phyloP scores from a whole-genome alignment of 2,797 vertebrate genomes.

The Kryptolebias ocellatus region DNA sequence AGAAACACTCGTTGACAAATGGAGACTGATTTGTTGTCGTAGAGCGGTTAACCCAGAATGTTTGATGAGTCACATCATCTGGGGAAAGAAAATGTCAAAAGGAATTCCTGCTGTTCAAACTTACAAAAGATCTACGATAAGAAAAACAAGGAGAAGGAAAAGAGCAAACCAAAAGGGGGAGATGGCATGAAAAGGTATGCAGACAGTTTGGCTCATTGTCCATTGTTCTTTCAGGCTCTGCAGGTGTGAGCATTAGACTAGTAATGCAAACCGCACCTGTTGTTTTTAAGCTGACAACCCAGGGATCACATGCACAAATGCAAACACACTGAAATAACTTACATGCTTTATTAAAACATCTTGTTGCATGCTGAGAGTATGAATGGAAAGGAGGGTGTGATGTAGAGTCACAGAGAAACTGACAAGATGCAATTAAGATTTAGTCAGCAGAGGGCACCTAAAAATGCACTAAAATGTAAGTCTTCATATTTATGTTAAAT shows the following conservation, averaged over 20 bases:
- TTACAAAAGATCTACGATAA: constrained; percentile 17
- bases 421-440: constrained; percentile 30
- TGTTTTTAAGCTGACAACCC: constrained; percentile 35
- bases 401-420: constrained; percentile 40
- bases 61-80: constrained; percentile 35
- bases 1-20: constrained; percentile 20
- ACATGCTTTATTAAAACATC: constrained; percentile 24
- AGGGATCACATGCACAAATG: constrained; percentile 11
- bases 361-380: constrained; percentile 20
- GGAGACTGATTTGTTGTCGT: constrained; percentile 36
- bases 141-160: constrained; percentile 7
- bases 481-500: constrained; percentile 4
- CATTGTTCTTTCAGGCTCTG: constrained; percentile 58
- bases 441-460: constrained; percentile 10
- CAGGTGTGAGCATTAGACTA: constrained; percentile 47
- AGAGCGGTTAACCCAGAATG: constrained; percentile 16
- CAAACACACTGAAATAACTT: constrained; percentile 13
- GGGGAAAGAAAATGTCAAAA: constrained; percentile 20
- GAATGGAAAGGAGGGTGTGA: constrained; percentile 27
- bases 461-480: constrained; percentile 26
- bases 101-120: constrained; percentile 41
- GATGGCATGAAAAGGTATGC: constrained; percentile 30
- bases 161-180: not conserved
- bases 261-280: constrained; percentile 30
- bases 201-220: constrained; percentile 53